Conservation (phyloP, 2,113 vertebrate species). For the Dipodomys stephensi region DNA sequence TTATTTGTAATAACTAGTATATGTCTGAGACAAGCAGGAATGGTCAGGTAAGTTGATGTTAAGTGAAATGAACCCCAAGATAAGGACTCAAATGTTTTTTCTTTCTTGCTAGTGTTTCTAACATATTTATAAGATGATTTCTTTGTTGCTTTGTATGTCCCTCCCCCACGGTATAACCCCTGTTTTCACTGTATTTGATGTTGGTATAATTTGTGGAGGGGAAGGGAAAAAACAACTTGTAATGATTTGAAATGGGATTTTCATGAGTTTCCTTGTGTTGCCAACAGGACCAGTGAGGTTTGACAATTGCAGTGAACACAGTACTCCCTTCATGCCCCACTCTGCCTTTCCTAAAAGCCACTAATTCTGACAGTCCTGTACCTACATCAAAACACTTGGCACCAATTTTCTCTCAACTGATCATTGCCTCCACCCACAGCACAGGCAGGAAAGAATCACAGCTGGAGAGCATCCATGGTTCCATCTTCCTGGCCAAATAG, state of each 20-base stretch:
- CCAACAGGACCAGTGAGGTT: not conserved
- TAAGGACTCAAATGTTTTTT: too few species aligned
- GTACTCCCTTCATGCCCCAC: not conserved
- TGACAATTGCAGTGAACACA: not conserved
- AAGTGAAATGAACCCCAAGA: too few species aligned
- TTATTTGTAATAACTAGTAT: too few species aligned
- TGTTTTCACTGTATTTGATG: too few species aligned
- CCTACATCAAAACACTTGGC: not conserved
- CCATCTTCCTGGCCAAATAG: not conserved
- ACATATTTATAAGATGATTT: too few species aligned
- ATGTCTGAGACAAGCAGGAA: too few species aligned
- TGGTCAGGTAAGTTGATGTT: too few species aligned
- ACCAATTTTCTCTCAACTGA: not conserved
- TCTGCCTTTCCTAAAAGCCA: not conserved
- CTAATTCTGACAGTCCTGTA: not conserved
- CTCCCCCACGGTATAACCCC: too few species aligned
- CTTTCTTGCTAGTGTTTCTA: too few species aligned
- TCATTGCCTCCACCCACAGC: fast-evolving
- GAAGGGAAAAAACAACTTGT: too few species aligned
- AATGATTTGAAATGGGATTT: not conserved
- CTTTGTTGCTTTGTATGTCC: too few species aligned
- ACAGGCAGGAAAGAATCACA: not conserved
- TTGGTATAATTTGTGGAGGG: too few species aligned
- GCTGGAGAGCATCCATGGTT: not conserved
- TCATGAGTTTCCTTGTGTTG: not conserved